A percentile compares a stretch with the other conserved stretches of the same genome.
These are phyloP conservation scores for Tichodroma muraria DNA, from an alignment of 2,113 vertebrate species.

Conservation along the genomic window DNA sequence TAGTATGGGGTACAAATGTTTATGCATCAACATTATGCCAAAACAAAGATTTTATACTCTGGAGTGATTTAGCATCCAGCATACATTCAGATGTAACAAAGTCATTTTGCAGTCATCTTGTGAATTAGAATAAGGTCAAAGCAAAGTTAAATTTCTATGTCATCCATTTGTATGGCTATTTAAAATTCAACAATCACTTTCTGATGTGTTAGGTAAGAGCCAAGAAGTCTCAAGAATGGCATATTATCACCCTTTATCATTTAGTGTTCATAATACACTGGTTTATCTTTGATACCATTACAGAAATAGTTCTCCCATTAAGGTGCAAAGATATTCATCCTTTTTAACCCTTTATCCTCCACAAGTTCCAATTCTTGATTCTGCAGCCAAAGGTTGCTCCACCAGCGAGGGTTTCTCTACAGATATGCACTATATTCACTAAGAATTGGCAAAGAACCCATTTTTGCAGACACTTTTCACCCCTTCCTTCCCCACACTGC, in stretches of 20 bases:
- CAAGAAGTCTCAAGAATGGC: conserved; percentile 86
- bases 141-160: conserved; percentile 88
- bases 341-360: conserved; percentile 72
- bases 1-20: conserved; percentile 88
- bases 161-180: conserved; percentile 86
- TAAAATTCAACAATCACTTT: conserved; percentile 91
- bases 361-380: conserved; percentile 5
- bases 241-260: conserved; percentile 82
- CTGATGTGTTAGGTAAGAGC: conserved; percentile 94
- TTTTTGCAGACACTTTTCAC: neutral
- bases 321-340: conserved; percentile 77
- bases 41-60: conserved; percentile 89
- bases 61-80: conserved; percentile 85
- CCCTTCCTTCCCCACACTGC: neutral
- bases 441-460: neutral
- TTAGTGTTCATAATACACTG: conserved; percentile 79
- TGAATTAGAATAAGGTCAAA: conserved; percentile 87
- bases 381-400: conserved; percentile 36
- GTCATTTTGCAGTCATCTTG: conserved; percentile 82
- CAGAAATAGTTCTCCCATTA: conserved; percentile 78
- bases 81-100: conserved; percentile 83
- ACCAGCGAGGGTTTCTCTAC: neutral
- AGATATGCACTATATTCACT: neutral
- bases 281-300: conserved; percentile 84
- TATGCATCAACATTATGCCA: conserved; percentile 87